These are phyloP conservation scores for Tipula helvola DNA, from an alignment of 2,888 invertebrate species.

Conservation along the genomic window DNA sequence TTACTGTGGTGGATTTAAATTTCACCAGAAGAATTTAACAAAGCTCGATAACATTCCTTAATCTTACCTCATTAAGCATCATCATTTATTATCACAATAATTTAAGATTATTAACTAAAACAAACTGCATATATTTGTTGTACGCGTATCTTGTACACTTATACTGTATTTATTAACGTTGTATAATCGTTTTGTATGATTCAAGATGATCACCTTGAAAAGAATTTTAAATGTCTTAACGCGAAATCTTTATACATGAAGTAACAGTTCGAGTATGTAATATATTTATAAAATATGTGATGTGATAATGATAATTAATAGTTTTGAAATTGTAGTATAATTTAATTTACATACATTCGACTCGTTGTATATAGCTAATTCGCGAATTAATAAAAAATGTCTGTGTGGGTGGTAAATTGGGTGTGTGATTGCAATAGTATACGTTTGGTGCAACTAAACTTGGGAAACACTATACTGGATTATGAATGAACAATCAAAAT, in stretches of 20 bases:
- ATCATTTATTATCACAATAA: neutral
- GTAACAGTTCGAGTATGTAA: neutral
- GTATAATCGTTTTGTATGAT: neutral
- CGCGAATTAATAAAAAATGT: neutral
- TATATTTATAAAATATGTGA: neutral
- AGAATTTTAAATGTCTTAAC: neutral
- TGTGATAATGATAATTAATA: neutral
- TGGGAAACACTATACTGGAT: too few relatives aligned
- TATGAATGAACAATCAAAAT: too few relatives aligned
- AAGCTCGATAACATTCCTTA: neutral
- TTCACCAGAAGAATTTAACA: neutral
- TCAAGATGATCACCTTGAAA: neutral
- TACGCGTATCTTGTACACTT: neutral
- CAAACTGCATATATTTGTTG: neutral
- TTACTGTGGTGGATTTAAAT: neutral
- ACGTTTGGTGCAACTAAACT: too few relatives aligned
- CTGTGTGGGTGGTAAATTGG: neutral
- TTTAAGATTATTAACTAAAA: neutral
- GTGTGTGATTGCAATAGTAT: too few relatives aligned
- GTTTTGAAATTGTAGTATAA: neutral
- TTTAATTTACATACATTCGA: neutral
- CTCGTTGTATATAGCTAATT: neutral
- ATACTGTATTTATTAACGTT: neutral
- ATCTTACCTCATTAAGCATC: neutral
- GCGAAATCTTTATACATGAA: neutral